Percentiles rank a stretch among this genome's conserved stretches.
Conservation (phyloP, 2,113 vertebrate genomes). For the Lampris megalopsis region DNA sequence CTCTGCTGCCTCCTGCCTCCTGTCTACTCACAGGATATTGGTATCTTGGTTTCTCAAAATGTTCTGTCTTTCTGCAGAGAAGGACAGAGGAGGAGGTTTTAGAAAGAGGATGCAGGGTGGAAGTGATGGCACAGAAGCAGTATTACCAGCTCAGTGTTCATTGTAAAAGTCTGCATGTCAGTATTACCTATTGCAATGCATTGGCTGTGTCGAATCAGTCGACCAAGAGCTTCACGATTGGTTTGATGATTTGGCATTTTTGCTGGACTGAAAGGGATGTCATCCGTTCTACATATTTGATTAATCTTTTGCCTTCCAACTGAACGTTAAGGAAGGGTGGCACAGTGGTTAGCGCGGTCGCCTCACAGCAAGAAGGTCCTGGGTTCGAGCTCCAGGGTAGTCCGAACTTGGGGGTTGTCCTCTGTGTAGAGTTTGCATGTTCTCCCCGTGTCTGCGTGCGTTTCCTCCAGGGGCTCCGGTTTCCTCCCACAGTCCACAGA, state of each 20-base stretch:
- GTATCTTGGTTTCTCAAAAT: conserved; percentile 35
- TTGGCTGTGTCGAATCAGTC: too few relatives aligned
- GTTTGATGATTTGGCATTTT: neutral
- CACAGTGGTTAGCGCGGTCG: too few relatives aligned
- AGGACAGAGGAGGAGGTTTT: neutral
- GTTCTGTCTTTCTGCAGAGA: neutral
- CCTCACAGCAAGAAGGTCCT: too few relatives aligned
- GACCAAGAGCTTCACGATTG: neutral
- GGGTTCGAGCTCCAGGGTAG: too few relatives aligned
- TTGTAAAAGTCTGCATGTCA: neutral
- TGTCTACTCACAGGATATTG: conserved; percentile 30
- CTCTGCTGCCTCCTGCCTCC: conserved; percentile 36
- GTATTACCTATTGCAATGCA: neutral
- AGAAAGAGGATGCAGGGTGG: conserved; percentile 10
- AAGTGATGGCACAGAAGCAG: conserved; percentile 7
- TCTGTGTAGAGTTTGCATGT: too few relatives aligned
- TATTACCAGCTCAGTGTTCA: conserved; percentile 16
- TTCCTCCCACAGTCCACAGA: too few relatives aligned
- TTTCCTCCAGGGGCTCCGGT: too few relatives aligned
- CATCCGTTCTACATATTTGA: neutral
- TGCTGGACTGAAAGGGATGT: neutral
- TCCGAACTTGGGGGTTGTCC: too few relatives aligned
- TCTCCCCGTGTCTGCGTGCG: too few relatives aligned
- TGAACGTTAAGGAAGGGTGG: neutral
- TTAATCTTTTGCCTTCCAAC: neutral